A percentile compares a stretch with the other conserved stretches of the same genome.
phyloP scores from a whole-genome alignment of 1,140 invertebrate genomes.

The Nephila pilipes region DNA sequence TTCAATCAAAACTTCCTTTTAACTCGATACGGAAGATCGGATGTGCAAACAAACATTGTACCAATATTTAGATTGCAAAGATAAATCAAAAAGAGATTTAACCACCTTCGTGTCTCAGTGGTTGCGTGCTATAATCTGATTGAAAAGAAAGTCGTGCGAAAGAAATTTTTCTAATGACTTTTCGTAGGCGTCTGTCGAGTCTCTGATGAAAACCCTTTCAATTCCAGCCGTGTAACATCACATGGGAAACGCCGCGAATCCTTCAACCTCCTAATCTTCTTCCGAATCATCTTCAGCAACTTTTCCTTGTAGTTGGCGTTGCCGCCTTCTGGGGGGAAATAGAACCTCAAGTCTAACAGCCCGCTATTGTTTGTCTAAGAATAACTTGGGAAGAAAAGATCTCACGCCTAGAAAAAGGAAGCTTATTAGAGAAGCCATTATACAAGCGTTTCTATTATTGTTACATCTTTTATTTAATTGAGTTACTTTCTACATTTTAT shows the following conservation, averaged over 20 bases:
- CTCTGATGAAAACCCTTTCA: background rate
- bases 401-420: slow-evolving; percentile 15
- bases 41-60: background rate
- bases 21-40: background rate
- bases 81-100: background rate
- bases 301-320: background rate
- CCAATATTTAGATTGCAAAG: background rate
- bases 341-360: background rate
- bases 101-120: background rate
- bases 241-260: background rate
- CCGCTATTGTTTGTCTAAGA: slow-evolving; percentile 28
- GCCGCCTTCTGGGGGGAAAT: background rate
- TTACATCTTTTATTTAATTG: slow-evolving; percentile 35
- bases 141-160: slow-evolving; percentile 5
- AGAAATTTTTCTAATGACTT: background rate
- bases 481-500: slow-evolving; percentile 37
- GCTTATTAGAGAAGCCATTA: background rate
- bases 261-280: background rate
- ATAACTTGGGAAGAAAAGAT: slow-evolving; percentile 1
- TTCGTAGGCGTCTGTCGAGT: background rate
- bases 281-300: background rate
- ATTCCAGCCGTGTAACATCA: background rate
- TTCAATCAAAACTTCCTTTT: background rate
- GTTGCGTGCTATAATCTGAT: background rate
- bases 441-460: slow-evolving; percentile 30